Evolutionary conservation across 2,797 vertebrate species (phyloP).

Genomic region (Mormyrops attenuatus): DNA sequence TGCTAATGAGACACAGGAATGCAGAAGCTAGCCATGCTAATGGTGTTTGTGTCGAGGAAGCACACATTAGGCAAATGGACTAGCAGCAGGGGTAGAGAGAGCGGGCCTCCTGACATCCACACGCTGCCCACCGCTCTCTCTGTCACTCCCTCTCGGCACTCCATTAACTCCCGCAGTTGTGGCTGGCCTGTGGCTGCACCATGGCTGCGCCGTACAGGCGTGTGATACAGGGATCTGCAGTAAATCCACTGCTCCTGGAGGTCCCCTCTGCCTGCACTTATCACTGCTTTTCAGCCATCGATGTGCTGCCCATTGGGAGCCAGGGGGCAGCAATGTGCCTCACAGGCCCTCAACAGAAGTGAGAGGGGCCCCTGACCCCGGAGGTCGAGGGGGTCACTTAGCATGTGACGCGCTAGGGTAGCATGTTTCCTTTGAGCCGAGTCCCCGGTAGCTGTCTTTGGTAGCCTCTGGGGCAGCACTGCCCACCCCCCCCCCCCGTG

Average conservation of each 20-base stretch:
- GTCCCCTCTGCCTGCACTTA: constrained; percentile 16
- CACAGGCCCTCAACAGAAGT: constrained; percentile 3
- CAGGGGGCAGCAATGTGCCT: constrained; percentile 11
- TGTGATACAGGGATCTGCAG: constrained; percentile 35
- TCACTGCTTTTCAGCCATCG: constrained; percentile 17
- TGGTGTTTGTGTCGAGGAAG: not conserved
- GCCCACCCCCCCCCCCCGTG: not conserved
- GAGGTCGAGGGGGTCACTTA: not conserved
- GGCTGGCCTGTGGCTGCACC: constrained; percentile 23
- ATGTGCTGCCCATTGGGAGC: constrained; percentile 24
- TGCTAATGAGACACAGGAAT: not conserved
- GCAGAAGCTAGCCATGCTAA: constrained; percentile 2
- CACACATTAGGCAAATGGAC: constrained; percentile 10
- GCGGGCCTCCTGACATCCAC: not conserved
- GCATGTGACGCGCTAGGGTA: not conserved
- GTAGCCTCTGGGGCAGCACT: not conserved
- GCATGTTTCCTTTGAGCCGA: not conserved
- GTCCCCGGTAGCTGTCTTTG: not conserved
- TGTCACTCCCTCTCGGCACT: constrained; percentile 22
- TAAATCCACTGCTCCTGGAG: constrained; percentile 28
- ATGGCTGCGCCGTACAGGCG: constrained; percentile 17
- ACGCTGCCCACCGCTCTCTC: not conserved
- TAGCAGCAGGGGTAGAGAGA: not conserved
- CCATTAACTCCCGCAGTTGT: constrained; percentile 35
- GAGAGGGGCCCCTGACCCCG: not conserved